Conservation (phyloP, 2,113 vertebrate genomes). For the Collichthys lucidus region DNA sequence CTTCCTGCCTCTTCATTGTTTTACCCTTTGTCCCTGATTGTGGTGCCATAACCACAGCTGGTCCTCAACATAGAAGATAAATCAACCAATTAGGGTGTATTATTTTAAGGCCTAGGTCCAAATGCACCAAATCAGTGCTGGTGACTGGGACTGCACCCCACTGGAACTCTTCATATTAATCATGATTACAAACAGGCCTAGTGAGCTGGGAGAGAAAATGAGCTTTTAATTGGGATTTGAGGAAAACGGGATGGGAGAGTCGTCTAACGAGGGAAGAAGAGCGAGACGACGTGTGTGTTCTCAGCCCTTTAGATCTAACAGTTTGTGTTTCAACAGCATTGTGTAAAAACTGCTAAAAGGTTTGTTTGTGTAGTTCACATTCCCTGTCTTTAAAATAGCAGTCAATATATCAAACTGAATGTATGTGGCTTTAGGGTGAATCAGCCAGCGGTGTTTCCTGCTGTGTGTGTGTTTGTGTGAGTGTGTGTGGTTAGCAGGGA, state of each 20-base stretch:
- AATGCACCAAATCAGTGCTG: constrained; percentile 63
- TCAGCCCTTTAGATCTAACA: constrained; percentile 14
- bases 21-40: constrained; percentile 44
- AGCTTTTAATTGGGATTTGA: constrained; percentile 70
- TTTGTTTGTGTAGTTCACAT: constrained; percentile 15
- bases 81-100: constrained; percentile 76
- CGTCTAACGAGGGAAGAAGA: constrained; percentile 23
- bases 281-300: constrained; percentile 19
- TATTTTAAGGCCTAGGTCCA: constrained; percentile 72
- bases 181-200: constrained; percentile 71
- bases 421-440: constrained; percentile 42
- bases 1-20: constrained; percentile 6
- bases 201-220: constrained; percentile 61
- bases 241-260: constrained; percentile 31
- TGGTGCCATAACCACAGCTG: constrained; percentile 72
- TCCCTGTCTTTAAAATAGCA: constrained; percentile 9
- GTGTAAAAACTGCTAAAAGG: constrained; percentile 8
- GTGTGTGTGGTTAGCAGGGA: constrained; percentile 62
- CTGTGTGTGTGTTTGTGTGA: constrained; percentile 10
- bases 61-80: constrained; percentile 71
- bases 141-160: constrained; percentile 40
- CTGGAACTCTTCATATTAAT: constrained; percentile 73
- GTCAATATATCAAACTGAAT: constrained; percentile 50
- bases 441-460: background rate
- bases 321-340: background rate